Base-by-base conservation (phyloP, 2,888 invertebrate genomes). In the Temnothorax ravouxi region DNA sequence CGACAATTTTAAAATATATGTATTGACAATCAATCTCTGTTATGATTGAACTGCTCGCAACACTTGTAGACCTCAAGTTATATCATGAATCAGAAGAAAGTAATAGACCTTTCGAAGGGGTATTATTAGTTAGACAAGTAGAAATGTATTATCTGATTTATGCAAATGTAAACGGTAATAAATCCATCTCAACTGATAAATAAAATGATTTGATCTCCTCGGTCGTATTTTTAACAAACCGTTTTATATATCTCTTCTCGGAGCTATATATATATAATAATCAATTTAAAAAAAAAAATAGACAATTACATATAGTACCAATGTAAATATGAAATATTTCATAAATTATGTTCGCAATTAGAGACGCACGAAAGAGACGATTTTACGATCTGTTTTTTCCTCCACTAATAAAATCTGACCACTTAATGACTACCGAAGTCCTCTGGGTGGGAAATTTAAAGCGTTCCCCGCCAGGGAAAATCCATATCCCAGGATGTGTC, bases 121-220 rank as follows among this genome's bases (percentile, higher is more conserved):
- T 69, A 3, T 38, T 52, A 15, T 18, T 2, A 21, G 6, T 41
- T 56, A 38, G 6, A 56, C 3, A 15, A 61, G 8, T 34, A 56
- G 29, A 18, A 34, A 61, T 21, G 15, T 18, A 25, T 52, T 38
- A 38, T 6, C 4, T 21, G 13, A 74, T 25, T 44, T 15, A 18
- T 25, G 21, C 44, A 4, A 44, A 66, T 5, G 29, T 59, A 64
- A 41, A 64, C 8, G 9, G 2, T 6, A 54, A 29, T 41, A 67
- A 67, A 77, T 44, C 25, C 3, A 64, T 41, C 29, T 13, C 4
- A 56, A 44, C n/a, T 15, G 3, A 67, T 15, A 3, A 67, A 29
- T 15, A 56, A 77, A 67, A 69, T 69, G 11, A 77, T 56, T 56
- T 44, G 3, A 56, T 56, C 56, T 56, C 9, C 21, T 56, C 21